Evolutionary conservation across 2,888 invertebrate genomes (phyloP), one percentile per base, ranked within the genome.

Genomic region (Caenorhabditis doughertyi): DNA sequence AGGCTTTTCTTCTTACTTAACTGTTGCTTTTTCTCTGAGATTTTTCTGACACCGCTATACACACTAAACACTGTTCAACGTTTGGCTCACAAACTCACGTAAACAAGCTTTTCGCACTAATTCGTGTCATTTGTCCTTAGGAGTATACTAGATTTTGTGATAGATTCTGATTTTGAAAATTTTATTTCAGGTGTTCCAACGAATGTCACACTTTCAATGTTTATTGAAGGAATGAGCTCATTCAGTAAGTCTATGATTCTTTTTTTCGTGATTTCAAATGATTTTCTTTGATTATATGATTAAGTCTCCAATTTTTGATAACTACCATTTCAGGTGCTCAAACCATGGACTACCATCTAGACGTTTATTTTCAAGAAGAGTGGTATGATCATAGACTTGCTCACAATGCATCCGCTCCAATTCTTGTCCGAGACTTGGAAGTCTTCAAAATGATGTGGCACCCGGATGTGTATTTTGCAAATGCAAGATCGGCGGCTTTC

Each of bases 331-430:
- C 21, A 83, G 83, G 83, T 44, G 91, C 91, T n/a, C 90, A 90
- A 84, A 90, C 91, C 8, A 91, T 91, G 91, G 91, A 92, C 82
- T 92, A 90, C 56, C 90, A 91, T 44, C 72, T 92, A 25, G 92
- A 92, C 74, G 88, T 91, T 82, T 92, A 92, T 81, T 91, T 92
- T 67, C 91, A 91, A 80, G 87, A 89, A 79, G 88, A 88, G 73
- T 91, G 91, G 91, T 76, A 84, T 8, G 91, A 91, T 65, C 82
- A 84, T 29, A 81, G 91, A 1, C 79, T 91, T 8, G 84, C 83
- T 32, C 91, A 91, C 74, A 90, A 90, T 71, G 89, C 85, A 9
- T 79, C 88, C 1, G 89, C 88, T 8, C 90, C 90, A 0, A 88
- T 91, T 64, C 81, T 91, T 0, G 88, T 91, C 8, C 85, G 88